Evolutionary conservation across 2,888 invertebrate genomes (phyloP), one percentile per base, ranked within the genome.

Genomic region (Lithosia quadra): DNA sequence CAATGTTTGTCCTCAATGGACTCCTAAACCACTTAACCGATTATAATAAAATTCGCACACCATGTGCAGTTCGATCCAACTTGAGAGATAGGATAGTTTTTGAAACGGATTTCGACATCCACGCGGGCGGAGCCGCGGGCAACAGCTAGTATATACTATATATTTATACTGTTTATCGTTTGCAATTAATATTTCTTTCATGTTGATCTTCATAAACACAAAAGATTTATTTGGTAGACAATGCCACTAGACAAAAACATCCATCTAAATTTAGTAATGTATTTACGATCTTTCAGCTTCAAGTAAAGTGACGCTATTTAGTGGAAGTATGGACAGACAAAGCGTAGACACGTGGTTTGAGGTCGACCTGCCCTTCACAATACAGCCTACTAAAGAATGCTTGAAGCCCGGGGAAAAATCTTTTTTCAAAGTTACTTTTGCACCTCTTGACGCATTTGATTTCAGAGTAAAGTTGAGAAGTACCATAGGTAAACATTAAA

Each of bases 381-480:
- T 96, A 74, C 84, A 88, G 62, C 96, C 96, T 0, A 82, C 83
- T 15, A 89, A 83, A 63, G 92, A 89, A 15, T 92, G 91, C 65
- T 85, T 96, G 13, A 83, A 87, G 4, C 95, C 96, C 0, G 88
- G 87, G 1, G 85, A 94, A 79, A 90, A 72, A 22, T 75, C 86
- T 67, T 79, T 81, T 13, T 96, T 95, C 75, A 92, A 81, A 64
- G 88, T 96, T 0, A 95, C 89, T 4, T 97, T 97, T 86, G 86
- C 93, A 3, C 96, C 97, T 0, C 81, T 92, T 24, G 95, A 96
- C 65, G 95, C 96, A 21, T 95, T 95, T 73, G 87, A 94, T 62
- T 96, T 95, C 69, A 92, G 87, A 86, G 90, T 93, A 36, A 86
- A 84, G 74, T 76, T 95, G 68, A 93, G 89, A 77, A 92, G 94